Evolutionary conservation across 2,888 invertebrate genomes (phyloP), one percentile per base, ranked within the genome.

Genomic region (Vandiemenella viatica): DNA sequence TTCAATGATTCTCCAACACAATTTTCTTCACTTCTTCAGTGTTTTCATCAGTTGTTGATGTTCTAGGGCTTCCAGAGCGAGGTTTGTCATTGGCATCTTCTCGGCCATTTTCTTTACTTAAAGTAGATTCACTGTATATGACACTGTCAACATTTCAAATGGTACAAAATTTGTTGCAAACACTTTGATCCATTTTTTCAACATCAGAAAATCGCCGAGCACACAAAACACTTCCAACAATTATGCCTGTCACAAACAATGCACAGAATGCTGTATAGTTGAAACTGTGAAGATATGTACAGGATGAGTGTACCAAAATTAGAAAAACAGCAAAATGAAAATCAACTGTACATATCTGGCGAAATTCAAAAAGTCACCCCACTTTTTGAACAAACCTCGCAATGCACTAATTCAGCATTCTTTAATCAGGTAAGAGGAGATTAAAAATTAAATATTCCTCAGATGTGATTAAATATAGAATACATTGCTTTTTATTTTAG

Each of bases 1-100:
- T 26, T 45, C 53, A 48, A 45, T 45, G 53, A 56, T 58, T 51
- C 17, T 55, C 50, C 45, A 53, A 26, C 48, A 54, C 50, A 37
- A 58, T 58, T 55, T 55, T 37, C 44, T 57, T 57, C 49, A 56
- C 51, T 56, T 48, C 46, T 53, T 60, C 49, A 32, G 57, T 50
- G 52, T 59, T 59, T 55, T 57, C 58, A 46, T 59, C 53, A 46
- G 56, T 59, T 56, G 49, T 56, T 55, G 58, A 57, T 42, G 58
- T 58, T 50, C 50, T 55, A n/a, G 57, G 55, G 45, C 56, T 51
- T 48, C 57, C 54, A 22, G 58, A 50, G 51, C 56, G 55, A 7
- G 49, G 37, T 37, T 55, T 56, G 26, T 58, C 57, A 37, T 57
- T 50, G 18, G 54, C 53, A 20, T 50, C 45, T 45, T 44, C 22